phyloP scores from a whole-genome alignment of 2,113 vertebrate species.

The Antidorcas marsupialis region DNA sequence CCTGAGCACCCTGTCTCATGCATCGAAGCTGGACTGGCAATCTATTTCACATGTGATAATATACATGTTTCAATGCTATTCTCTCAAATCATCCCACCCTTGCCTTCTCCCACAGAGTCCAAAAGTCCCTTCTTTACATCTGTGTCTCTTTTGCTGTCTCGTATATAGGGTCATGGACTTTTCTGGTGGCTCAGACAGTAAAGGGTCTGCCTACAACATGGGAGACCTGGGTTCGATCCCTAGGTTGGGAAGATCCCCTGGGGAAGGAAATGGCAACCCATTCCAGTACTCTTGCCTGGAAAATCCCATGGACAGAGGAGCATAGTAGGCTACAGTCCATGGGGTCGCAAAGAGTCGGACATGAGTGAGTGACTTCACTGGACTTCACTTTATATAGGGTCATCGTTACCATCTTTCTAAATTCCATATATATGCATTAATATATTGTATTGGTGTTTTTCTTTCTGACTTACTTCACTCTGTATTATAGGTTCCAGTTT shows the following conservation, averaged over 20 bases:
- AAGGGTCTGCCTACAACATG: no score
- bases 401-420: background rate
- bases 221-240: no score
- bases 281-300: no score
- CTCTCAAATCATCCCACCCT: background rate
- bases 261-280: no score
- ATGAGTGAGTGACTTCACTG: no score
- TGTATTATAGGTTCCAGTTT: background rate
- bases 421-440: background rate
- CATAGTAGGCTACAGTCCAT: no score
- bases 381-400: background rate
- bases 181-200: no score
- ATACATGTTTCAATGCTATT: background rate
- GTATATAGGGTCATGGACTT: background rate
- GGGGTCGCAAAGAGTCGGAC: no score
- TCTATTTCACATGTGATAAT: background rate
- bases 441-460: background rate
- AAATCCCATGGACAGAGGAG: no score
- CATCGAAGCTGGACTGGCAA: background rate
- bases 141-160: background rate
- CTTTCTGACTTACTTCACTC: background rate
- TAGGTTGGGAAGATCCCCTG: no score
- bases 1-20: background rate
- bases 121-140: background rate
- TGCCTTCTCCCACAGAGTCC: background rate